Percentiles rank a stretch among this genome's conserved stretches.
Evolutionary conservation across 2,797 vertebrate genomes (phyloP).

Genomic region (Corythornis leucogaster): DNA sequence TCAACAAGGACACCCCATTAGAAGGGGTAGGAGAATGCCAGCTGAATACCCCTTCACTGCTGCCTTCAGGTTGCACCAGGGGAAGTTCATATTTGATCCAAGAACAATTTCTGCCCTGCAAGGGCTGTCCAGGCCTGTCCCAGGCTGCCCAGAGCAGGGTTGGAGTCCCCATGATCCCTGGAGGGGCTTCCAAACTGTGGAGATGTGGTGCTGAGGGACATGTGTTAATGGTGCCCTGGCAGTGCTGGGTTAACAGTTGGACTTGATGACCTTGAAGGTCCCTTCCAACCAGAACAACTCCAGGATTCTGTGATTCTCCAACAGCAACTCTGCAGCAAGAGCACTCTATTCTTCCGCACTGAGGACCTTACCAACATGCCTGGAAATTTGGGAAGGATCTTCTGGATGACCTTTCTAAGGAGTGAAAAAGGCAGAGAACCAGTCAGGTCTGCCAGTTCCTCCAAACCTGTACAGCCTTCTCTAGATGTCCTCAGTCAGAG

Average conservation of each 20-base stretch:
- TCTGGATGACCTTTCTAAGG: neutral
- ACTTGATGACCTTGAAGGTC: neutral
- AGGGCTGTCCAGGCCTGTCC: neutral
- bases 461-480: neutral
- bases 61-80: neutral
- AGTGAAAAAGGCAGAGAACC: neutral
- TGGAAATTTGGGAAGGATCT: neutral
- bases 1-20: neutral
- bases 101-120: neutral
- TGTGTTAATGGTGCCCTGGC: neutral
- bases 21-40: neutral
- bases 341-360: neutral
- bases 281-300: neutral
- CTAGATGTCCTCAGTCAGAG: neutral
- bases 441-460: neutral
- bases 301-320: neutral
- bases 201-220: neutral
- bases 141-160: neutral
- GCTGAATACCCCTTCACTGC: neutral
- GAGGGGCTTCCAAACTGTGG: neutral
- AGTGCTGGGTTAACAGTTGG: neutral
- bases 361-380: neutral
- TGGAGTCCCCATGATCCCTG: neutral
- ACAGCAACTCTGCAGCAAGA: neutral
- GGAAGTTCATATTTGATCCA: neutral